Evolutionary conservation across 1,140 invertebrate species (phyloP), one percentile per base, ranked within the genome.

Genomic region (Pectinophora gossypiella): DNA sequence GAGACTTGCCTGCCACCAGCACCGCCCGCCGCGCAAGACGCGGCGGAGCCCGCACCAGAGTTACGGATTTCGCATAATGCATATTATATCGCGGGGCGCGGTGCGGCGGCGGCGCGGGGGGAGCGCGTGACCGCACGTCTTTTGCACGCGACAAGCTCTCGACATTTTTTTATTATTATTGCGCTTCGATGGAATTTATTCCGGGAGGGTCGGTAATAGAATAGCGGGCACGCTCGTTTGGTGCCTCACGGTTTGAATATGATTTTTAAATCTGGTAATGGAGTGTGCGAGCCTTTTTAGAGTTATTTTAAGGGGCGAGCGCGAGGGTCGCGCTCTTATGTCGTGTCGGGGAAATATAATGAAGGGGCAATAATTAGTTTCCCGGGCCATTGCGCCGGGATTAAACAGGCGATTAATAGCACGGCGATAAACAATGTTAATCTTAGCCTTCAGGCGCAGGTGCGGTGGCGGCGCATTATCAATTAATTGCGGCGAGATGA

Each of bases 81-180:
- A 83, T 85, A 83, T 81, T 85, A 85, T 83, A 85, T 85, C 76
- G 67, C 56, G 61, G 56, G 62, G 54, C 65, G 48, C 45, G 7
- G 32, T 45, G 53, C 22, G 32, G 51, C 23, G 50, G 53, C 10
- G 32, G 51, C 3, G 46, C 55, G 51, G 48, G 22, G 51, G 57
- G 54, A 49, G 48, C 53, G 72, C 74, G 76, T 77, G 76, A 82
- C 82, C 82, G 76, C 82, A 86, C 82, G 82, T 86, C 83, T 82
- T 77, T 77, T 81, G 76, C 83, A 84, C 83, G 80, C 83, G 83
- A 84, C 83, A 80, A 76, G 66, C 73, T 83, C 78, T 80, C 73
- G 71, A 86, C 79, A 84, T 86, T 86, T 86, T 85, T 86, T 86
- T 86, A 86, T 86, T 86, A 84, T 86, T 86, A 86, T 86, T 86